Conservation (phyloP, 2,797 vertebrate species). For the Botia kubotai region DNA sequence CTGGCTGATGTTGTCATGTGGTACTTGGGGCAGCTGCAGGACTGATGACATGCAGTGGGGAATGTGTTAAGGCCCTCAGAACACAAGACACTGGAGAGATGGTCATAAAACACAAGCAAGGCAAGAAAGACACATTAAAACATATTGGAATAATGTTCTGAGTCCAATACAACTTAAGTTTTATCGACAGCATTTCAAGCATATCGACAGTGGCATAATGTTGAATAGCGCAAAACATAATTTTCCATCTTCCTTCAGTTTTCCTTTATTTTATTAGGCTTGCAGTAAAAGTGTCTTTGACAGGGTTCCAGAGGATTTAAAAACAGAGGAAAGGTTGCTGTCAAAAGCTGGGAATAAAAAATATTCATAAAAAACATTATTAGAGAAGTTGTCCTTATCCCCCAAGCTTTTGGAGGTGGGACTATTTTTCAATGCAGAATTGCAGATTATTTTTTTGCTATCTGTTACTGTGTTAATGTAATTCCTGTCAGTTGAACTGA, state of each 20-base stretch:
- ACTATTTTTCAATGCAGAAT: no score
- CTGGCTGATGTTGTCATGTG: conserved; percentile 71
- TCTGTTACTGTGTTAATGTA: no score
- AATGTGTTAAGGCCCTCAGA: conserved; percentile 61
- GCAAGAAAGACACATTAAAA: background rate
- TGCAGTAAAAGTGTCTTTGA: background rate
- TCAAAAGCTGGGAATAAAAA: no score
- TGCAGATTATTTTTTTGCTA: no score
- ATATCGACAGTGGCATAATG: background rate
- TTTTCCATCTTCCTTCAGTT: no score
- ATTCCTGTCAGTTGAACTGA: no score
- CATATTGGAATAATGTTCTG: background rate
- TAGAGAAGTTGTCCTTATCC: no score
- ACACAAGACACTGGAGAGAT: conserved; percentile 57
- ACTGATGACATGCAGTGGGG: conserved; percentile 69
- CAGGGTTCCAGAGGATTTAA: background rate
- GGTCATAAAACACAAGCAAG: conserved; percentile 19
- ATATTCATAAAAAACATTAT: no score
- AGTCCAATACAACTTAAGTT: background rate
- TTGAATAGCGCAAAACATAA: background rate
- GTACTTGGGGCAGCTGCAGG: conserved; percentile 69
- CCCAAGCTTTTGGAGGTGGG: no score
- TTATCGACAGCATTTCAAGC: background rate
- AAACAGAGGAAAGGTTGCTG: no score
- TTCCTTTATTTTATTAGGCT: no score